A percentile compares a stretch with the other conserved stretches of the same genome.
Conservation (phyloP, 2,797 vertebrate species). For the Aulostomus chinensis region DNA sequence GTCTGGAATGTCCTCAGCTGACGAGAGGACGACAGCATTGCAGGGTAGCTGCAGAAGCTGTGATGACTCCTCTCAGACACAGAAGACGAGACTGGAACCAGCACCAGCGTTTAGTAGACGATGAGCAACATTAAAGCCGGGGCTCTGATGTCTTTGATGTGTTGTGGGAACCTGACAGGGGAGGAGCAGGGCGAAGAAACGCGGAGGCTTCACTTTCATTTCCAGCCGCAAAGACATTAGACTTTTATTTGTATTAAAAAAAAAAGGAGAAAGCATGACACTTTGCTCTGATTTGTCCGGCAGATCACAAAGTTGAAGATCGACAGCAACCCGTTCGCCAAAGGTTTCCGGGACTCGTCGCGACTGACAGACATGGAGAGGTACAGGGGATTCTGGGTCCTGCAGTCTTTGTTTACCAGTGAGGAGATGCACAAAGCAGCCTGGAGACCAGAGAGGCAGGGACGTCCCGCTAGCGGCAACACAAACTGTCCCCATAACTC, state of each 20-base stretch:
- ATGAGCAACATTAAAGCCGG: not conserved
- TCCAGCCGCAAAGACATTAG: too few relatives aligned
- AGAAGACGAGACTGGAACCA: too few relatives aligned
- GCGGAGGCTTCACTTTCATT: too few relatives aligned
- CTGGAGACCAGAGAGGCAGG: too few relatives aligned
- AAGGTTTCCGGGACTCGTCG: constrained; percentile 98
- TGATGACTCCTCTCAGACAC: too few relatives aligned
- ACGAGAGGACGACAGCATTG: too few relatives aligned
- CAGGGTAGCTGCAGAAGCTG: too few relatives aligned
- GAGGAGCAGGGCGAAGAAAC: too few relatives aligned
- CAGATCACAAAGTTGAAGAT: constrained; percentile 99
- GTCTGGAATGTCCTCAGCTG: too few relatives aligned
- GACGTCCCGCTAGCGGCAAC: too few relatives aligned
- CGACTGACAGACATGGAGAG: constrained; percentile 99
- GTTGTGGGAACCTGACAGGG: not conserved
- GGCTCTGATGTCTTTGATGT: not conserved
- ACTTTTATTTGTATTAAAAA: too few relatives aligned
- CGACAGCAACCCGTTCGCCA: constrained; percentile 99
- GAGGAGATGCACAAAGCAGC: constrained; percentile 73
- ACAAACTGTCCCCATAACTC: too few relatives aligned
- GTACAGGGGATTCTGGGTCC: constrained; percentile 89
- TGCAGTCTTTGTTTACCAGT: constrained; percentile 44
- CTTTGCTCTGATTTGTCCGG: constrained; percentile 6
- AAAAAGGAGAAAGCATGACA: not conserved
- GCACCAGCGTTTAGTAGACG: not conserved